Evolutionary conservation across 2,888 invertebrate genomes (phyloP).

Genomic region (Elysia crispata): DNA sequence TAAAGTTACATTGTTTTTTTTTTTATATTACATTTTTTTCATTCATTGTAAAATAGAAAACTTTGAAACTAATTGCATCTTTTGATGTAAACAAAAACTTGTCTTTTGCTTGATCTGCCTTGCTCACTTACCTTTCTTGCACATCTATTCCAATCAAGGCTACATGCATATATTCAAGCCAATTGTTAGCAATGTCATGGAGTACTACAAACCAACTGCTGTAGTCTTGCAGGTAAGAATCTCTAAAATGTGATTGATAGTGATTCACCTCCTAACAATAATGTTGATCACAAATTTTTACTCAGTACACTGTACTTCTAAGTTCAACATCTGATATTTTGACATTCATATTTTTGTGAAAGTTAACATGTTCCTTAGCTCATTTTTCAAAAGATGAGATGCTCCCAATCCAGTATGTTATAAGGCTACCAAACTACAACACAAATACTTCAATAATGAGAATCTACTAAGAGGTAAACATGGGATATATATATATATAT

Average conservation of each 20-base stretch:
- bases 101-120: neutral
- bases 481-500: too few species aligned
- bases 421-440: too few species aligned
- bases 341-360: neutral
- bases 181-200: slow-evolving; percentile 91
- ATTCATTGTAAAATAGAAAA: too few species aligned
- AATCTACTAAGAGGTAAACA: too few species aligned
- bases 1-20: too few species aligned
- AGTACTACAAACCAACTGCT: slow-evolving; percentile 96
- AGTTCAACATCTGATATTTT: neutral
- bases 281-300: neutral
- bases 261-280: neutral
- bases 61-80: too few species aligned
- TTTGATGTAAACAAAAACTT: neutral
- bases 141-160: slow-evolving; percentile 77
- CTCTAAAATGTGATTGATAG: neutral
- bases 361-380: too few species aligned
- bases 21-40: too few species aligned
- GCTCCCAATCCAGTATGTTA: too few species aligned
- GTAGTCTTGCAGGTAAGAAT: slow-evolving; percentile 86
- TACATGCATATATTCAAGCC: slow-evolving; percentile 88
- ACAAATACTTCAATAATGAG: too few species aligned
- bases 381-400: too few species aligned
- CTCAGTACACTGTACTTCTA: neutral
- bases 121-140: slow-evolving; percentile 6